Conservation (phyloP, 1,140 invertebrate species). For the Drosophila simulans region DNA sequence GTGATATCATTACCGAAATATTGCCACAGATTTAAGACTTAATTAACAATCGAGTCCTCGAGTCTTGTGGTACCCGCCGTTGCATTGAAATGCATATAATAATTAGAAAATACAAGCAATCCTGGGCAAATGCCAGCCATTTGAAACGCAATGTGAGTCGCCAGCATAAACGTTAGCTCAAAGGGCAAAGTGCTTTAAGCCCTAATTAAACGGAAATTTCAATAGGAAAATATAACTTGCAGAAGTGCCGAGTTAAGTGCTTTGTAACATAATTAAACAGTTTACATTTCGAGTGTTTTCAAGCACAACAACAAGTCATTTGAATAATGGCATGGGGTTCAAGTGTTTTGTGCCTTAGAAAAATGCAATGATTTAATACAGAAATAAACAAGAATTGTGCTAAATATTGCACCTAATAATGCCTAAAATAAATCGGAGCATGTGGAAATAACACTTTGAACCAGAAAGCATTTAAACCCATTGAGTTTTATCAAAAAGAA, state of each 20-base stretch:
- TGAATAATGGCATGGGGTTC: not conserved
- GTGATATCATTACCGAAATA: constrained; percentile 19
- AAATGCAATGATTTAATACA: not conserved
- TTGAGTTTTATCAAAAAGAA: not conserved
- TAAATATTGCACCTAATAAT: not conserved
- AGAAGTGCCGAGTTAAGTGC: not conserved
- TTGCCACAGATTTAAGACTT: constrained; percentile 19
- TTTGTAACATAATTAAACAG: constrained; percentile 2
- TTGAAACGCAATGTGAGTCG: not conserved
- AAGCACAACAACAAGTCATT: not conserved
- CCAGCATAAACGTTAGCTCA: not conserved
- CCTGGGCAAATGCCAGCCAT: not conserved
- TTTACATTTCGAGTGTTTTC: not conserved
- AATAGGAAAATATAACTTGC: not conserved
- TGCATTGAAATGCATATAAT: constrained; percentile 5
- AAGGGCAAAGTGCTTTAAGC: constrained; percentile 5
- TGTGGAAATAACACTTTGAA: not conserved
- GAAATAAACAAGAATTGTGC: too few species aligned
- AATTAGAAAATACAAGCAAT: not conserved
- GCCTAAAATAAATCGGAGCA: not conserved
- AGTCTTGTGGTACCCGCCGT: not conserved
- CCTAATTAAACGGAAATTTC: constrained; percentile 18
- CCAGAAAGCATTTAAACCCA: not conserved
- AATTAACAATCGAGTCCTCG: constrained; percentile 15
- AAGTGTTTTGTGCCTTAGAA: not conserved